A percentile compares a stretch with the other conserved stretches of the same genome.
Conservation (phyloP, 1,140 invertebrate species). For the Sycophila sp. region DNA sequence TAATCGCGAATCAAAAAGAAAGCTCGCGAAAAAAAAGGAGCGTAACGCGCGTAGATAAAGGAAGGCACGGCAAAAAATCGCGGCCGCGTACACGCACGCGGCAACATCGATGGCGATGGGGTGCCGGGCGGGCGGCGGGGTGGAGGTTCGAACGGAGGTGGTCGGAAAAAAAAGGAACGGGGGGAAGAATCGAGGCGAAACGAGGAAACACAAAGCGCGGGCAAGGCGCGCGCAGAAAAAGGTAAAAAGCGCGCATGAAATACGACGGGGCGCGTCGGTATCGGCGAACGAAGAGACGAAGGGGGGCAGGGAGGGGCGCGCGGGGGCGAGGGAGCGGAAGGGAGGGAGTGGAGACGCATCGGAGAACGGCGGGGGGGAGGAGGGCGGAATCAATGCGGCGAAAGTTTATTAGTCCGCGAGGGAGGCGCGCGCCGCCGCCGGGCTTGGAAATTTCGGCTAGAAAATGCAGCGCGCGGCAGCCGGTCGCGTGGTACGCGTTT, state of each 20-base stretch:
- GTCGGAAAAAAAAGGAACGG: background rate
- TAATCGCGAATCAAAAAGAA: conserved; percentile 31
- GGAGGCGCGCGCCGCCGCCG: background rate
- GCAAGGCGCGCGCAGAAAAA: background rate
- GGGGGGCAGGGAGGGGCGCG: background rate
- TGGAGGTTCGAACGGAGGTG: background rate
- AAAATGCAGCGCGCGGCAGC: background rate
- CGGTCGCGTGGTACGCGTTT: conserved; percentile 22
- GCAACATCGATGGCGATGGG: too few species aligned
- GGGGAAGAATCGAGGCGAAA: background rate
- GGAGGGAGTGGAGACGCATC: background rate
- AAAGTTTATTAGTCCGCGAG: conserved; percentile 21
- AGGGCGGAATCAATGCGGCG: conserved; percentile 11
- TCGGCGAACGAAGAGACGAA: background rate
- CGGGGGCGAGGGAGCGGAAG: too few species aligned
- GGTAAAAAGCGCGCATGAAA: background rate
- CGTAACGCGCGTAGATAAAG: conserved; percentile 26
- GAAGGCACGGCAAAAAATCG: background rate
- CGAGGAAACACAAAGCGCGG: too few species aligned
- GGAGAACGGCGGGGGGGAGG: background rate
- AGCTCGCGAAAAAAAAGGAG: conserved; percentile 20
- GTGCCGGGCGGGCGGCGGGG: too few species aligned
- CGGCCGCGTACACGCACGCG: too few species aligned
- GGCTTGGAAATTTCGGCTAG: background rate
- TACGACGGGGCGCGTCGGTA: background rate